Conservation (phyloP, 2,113 vertebrate genomes). For the Misgurnus mizolepis region DNA sequence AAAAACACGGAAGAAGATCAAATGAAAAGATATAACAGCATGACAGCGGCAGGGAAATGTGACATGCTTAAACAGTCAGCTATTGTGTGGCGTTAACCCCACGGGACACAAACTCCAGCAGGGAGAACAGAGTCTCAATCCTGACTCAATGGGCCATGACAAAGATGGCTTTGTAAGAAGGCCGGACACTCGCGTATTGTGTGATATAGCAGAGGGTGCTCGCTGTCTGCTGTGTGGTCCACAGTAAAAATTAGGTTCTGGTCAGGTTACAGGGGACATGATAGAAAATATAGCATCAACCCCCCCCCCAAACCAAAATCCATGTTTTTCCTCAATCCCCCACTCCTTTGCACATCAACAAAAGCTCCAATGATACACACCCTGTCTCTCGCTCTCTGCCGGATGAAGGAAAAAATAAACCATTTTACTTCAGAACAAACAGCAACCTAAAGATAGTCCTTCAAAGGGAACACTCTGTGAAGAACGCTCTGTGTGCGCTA, state of each 20-base stretch:
- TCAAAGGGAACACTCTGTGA: slow-evolving; percentile 41
- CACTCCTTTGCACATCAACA: slow-evolving; percentile 16
- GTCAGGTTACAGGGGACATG: slow-evolving; percentile 30
- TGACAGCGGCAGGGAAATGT: slow-evolving; percentile 27
- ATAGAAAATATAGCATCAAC: not conserved
- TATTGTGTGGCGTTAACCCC: slow-evolving; percentile 32
- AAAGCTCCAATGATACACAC: slow-evolving; percentile 8
- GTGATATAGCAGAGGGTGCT: not conserved
- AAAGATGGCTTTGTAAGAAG: slow-evolving; percentile 42
- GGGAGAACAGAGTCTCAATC: slow-evolving; percentile 37
- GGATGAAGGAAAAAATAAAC: slow-evolving; percentile 13
- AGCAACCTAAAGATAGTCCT: slow-evolving; percentile 37
- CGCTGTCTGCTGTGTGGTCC: not conserved
- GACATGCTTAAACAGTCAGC: slow-evolving; percentile 39
- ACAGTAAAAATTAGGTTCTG: slow-evolving; percentile 33
- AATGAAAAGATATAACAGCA: slow-evolving; percentile 23
- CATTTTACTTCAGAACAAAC: slow-evolving; percentile 23
- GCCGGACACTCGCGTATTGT: slow-evolving; percentile 34
- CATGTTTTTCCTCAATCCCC: not conserved
- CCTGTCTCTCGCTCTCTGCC: not conserved
- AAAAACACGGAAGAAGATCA: slow-evolving; percentile 39
- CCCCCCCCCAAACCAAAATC: not conserved
- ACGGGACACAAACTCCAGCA: slow-evolving; percentile 32
- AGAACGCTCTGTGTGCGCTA: not conserved
- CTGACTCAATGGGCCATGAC: slow-evolving; percentile 42